phyloP scores from a whole-genome alignment of 2,888 invertebrate species.

The Drosophila ochracea region DNA sequence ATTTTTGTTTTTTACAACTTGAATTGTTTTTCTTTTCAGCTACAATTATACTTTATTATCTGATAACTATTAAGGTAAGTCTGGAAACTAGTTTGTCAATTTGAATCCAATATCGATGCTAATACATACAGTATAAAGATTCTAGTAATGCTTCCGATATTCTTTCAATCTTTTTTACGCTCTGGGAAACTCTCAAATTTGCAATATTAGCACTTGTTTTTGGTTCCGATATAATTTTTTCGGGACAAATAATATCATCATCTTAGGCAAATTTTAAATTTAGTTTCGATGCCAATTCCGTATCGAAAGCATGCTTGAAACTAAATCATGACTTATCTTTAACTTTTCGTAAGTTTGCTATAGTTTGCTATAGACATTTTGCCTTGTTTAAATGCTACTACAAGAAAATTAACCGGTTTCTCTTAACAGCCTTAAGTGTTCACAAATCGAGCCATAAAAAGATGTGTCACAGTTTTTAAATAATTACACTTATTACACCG shows the following conservation, averaged over 20 bases:
- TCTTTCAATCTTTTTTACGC: not conserved
- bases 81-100: not conserved
- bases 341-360: not conserved
- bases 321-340: not conserved
- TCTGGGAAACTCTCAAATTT: not conserved
- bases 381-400: not conserved
- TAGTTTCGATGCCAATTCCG: not conserved
- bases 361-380: not conserved
- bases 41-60: not conserved
- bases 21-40: slow-evolving; percentile 10
- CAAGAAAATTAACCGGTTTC: not conserved
- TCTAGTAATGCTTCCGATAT: not conserved
- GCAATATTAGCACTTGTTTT: not conserved
- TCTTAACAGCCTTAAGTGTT: not conserved
- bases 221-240: not conserved
- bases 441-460: not conserved
- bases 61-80: not conserved
- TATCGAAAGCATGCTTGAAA: not conserved
- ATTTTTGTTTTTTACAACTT: not conserved
- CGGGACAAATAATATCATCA: not conserved
- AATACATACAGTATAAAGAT: not conserved
- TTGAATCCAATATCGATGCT: not conserved
- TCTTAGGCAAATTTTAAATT: not conserved
- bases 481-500: not conserved
- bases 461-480: not conserved